Base-by-base conservation (phyloP, 1,140 invertebrate genomes). In the Hypothenemus hampei region DNA sequence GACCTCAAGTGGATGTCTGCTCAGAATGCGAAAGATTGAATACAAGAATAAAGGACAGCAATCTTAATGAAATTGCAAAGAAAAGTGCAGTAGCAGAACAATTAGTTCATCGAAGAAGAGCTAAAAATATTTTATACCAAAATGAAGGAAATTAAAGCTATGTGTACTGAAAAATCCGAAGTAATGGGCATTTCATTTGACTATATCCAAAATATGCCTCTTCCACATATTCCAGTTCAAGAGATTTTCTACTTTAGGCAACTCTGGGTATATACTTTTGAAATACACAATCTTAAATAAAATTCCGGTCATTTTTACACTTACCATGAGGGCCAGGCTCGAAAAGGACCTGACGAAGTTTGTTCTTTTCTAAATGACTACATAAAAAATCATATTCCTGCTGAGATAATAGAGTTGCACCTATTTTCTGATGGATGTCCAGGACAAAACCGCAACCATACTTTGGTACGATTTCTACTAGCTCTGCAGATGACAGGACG, bases 231-330 rank as follows among this genome's bases (percentile, higher is more conserved):
- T n/a, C n/a, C n/a, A n/a, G n/a, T n/a, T n/a, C n/a, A n/a, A n/a
- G n/a, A n/a, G n/a, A n/a, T n/a, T n/a, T n/a, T n/a, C n/a, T n/a
- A n/a, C n/a, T n/a, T n/a, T n/a, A n/a, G n/a, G n/a, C n/a, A n/a
- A n/a, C n/a, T n/a, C n/a, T n/a, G n/a, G 45, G 44, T 68, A 40
- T 60, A 62, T 62, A 59, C 54, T 15, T 67, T 70, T 58, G 47
- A 58, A 48, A 60, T 70, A 52, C 66, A 67, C 52, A 55, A 67
- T 56, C 46, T 69, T 18, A 69, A 65, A n/a, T n/a, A n/a, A n/a
- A n/a, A n/a, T n/a, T n/a, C n/a, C n/a, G 48, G 56, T 21, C 35
- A 53, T 31, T 64, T 60, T 49, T 70, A 65, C 48, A 46, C 60
- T 36, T 69, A 68, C 49, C 56, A 47, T 50, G 58, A 59, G 44